A percentile compares a stretch with the other conserved stretches of the same genome.
These are phyloP conservation scores for Hemicrepidius hirtus DNA, from an alignment of 2,888 invertebrate genomes.

Conservation along the genomic window DNA sequence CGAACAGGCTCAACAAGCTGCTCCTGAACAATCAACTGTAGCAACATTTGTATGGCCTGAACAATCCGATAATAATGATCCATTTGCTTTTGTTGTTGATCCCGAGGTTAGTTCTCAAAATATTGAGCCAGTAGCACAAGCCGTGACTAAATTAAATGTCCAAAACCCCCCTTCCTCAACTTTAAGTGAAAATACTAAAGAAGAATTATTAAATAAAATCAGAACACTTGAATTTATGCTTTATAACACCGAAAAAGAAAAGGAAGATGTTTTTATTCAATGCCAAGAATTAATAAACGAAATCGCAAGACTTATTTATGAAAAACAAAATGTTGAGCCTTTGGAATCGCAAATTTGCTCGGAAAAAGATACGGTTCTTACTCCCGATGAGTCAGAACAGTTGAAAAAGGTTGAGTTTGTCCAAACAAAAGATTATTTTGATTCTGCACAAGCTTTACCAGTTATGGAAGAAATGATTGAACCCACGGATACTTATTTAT, in stretches of 20 bases:
- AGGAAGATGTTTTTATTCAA: slow-evolving; percentile 66
- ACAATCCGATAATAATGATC: slow-evolving; percentile 54
- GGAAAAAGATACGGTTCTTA: slow-evolving; percentile 35
- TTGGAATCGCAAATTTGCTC: slow-evolving; percentile 52
- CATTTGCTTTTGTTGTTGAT: slow-evolving; percentile 54
- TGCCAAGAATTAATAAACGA: slow-evolving; percentile 68
- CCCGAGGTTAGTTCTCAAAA: not conserved
- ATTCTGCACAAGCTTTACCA: slow-evolving; percentile 35
- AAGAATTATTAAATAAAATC: slow-evolving; percentile 67
- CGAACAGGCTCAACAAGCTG: slow-evolving; percentile 13
- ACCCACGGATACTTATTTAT: slow-evolving; percentile 65
- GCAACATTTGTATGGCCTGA: slow-evolving; percentile 61
- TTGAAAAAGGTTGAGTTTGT: slow-evolving; percentile 56
- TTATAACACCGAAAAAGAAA: slow-evolving; percentile 69
- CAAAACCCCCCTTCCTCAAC: slow-evolving; percentile 30
- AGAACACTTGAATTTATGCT: slow-evolving; percentile 70
- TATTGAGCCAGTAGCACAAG: slow-evolving; percentile 14
- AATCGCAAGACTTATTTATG: slow-evolving; percentile 65
- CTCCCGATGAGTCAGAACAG: slow-evolving; percentile 45
- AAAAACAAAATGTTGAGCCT: slow-evolving; percentile 54
- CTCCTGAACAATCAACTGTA: slow-evolving; percentile 36
- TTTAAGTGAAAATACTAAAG: slow-evolving; percentile 61
- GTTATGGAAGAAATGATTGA: slow-evolving; percentile 60
- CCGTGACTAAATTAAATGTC: not conserved
- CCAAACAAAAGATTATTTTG: slow-evolving; percentile 45